These are phyloP conservation scores for Eulemur coronatus DNA, from an alignment of 2,797 vertebrate species.

Conservation along the genomic window DNA sequence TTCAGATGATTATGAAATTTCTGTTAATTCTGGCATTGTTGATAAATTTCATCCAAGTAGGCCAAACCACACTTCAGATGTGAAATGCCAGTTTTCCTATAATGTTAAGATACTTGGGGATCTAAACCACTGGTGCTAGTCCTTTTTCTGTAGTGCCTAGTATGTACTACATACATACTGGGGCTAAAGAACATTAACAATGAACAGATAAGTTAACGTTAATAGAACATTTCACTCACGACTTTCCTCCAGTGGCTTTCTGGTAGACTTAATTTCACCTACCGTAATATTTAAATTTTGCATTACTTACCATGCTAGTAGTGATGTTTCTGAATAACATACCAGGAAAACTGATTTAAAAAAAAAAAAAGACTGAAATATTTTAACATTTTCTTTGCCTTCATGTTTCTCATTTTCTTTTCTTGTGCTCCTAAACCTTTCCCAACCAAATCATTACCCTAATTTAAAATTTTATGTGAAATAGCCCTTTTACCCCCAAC, in stretches of 20 bases:
- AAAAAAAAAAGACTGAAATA: neutral
- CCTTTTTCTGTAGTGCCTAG: neutral
- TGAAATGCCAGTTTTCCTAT: neutral
- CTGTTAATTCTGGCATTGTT: neutral
- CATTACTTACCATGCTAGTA: neutral
- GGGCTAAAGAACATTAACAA: no score
- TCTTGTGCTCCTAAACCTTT: neutral
- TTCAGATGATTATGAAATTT: neutral
- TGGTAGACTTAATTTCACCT: neutral
- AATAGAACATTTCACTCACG: neutral
- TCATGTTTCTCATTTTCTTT: neutral
- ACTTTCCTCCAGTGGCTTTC: neutral
- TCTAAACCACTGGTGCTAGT: neutral
- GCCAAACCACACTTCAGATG: neutral
- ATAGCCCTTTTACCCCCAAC: neutral
- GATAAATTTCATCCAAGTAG: neutral
- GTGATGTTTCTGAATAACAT: neutral
- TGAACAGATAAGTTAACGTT: neutral
- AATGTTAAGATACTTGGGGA: neutral
- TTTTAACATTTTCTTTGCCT: conserved; percentile 1
- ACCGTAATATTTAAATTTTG: neutral
- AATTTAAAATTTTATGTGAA: neutral
- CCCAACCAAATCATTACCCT: neutral
- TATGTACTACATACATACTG: neutral
- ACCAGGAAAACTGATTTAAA: neutral